Conservation (phyloP, 1,140 invertebrate genomes). For the Hylaeus anthracinus region DNA sequence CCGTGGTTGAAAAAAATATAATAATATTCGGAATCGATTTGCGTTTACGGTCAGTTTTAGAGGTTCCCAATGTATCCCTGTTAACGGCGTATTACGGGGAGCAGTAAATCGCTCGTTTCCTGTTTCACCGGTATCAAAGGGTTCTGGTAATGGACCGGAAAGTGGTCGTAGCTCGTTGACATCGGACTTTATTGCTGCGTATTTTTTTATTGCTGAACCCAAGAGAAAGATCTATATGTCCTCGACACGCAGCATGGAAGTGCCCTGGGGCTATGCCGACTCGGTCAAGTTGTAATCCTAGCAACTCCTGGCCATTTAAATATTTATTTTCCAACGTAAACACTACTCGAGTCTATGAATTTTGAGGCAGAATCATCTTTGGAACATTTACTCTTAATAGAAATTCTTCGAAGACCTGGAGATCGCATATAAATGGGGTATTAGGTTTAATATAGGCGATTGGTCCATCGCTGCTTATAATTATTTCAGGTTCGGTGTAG, state of each 20-base stretch:
- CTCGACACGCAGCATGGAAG: neutral
- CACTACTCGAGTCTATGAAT: too few relatives aligned
- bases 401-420: too few relatives aligned
- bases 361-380: too few relatives aligned
- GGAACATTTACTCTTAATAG: too few relatives aligned
- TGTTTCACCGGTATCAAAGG: constrained; percentile 21
- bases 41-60: constrained; percentile 32
- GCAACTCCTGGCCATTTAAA: too few relatives aligned
- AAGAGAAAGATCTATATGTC: constrained; percentile 30
- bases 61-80: neutral
- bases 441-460: too few relatives aligned
- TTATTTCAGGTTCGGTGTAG: too few relatives aligned
- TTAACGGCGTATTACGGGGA: constrained; percentile 32
- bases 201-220: constrained; percentile 41
- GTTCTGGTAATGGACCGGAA: constrained; percentile 26
- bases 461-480: too few relatives aligned
- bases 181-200: constrained; percentile 30
- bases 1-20: constrained; percentile 26
- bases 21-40: constrained; percentile 33
- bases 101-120: constrained; percentile 44
- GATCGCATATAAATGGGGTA: too few relatives aligned
- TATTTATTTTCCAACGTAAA: too few relatives aligned
- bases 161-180: constrained; percentile 14
- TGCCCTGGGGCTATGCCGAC: neutral
- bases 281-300: constrained; percentile 15